These are phyloP conservation scores for Atractosteus spatula DNA, from an alignment of 2,113 vertebrate species.

Conservation along the genomic window DNA sequence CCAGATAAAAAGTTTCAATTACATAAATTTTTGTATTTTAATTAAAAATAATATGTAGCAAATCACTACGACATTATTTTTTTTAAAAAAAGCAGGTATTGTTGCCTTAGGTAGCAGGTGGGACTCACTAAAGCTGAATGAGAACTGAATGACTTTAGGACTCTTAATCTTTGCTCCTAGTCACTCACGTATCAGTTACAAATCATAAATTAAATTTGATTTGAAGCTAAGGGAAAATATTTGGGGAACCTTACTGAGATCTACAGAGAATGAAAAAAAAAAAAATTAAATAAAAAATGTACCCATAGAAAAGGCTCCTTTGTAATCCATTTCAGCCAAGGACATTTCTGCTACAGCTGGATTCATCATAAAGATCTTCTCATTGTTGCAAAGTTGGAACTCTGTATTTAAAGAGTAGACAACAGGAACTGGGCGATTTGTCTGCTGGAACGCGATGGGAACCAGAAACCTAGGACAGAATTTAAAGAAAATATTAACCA, in stretches of 20 bases:
- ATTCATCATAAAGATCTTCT: constrained; percentile 94
- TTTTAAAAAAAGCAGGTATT: too few species aligned
- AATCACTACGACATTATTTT: too few species aligned
- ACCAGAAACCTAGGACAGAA: constrained; percentile 77
- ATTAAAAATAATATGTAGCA: too few species aligned
- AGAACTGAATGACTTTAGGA: neutral
- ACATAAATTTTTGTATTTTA: too few species aligned
- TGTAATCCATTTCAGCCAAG: constrained; percentile 97
- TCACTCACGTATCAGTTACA: neutral
- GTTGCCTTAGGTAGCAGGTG: too few species aligned
- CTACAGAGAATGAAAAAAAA: too few species aligned
- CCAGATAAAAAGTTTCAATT: too few species aligned
- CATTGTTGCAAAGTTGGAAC: constrained; percentile 96
- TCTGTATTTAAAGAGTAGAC: constrained; percentile 96
- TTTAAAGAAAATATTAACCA: neutral
- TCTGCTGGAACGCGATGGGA: constrained; percentile 97
- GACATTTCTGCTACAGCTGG: constrained; percentile 80
- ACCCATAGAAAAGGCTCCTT: constrained; percentile 97
- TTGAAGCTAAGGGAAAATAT: too few species aligned
- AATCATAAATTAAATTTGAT: too few species aligned
- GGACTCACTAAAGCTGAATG: neutral
- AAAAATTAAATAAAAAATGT: too few species aligned
- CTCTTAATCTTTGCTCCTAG: neutral
- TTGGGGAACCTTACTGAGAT: too few species aligned
- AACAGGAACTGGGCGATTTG: constrained; percentile 90